Base-by-base conservation (phyloP, 2,888 invertebrate genomes). In the Orthonevra nobilis region DNA sequence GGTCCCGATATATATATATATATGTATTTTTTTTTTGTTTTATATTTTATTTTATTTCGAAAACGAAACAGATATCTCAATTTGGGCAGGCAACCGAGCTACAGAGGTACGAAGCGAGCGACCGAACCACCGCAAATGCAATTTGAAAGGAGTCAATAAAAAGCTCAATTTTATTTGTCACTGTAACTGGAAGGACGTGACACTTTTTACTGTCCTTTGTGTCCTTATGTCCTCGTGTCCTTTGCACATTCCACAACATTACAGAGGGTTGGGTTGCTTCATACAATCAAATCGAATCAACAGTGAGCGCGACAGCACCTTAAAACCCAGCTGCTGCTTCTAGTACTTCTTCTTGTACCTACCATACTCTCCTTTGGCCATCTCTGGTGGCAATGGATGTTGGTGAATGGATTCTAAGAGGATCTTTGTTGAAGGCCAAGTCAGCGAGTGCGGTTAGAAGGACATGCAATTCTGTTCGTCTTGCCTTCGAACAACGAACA, bases 141-240 rank as follows among this genome's bases (percentile, higher is more conserved):
- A 83, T 83, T 83, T 82, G 81, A 82, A 83, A 82, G 75, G 61
- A 81, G 81, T 83, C 83, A 82, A 83, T 83, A 83, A 83, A 83
- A 82, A 82, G 81, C 81, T 82, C 81, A 83, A 82, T 83, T 82
- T 82, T 83, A 83, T 83, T 83, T 83, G 83, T 82, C 82, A 82
- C 82, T 82, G 82, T 81, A 81, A 77, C 81, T 81, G 82, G 68
- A 73, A 77, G 74, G 81, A 82, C 82, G 83, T 83, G 82, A 82
- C 82, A 82, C 81, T 81, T 81, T 82, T 82, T 70, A 60, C 34
- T 15, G 40, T 61, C 26, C 38, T 32, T 14, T 58, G 38, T 63
- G 17, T 56, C 15, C 61, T 50, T 38, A 32, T 63, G 17, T 56
- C 15, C 61, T 50, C 32, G 19, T 56, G 32, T 66, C 20, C 46